Evolutionary conservation across 2,797 vertebrate species (phyloP), one percentile per base, ranked within the genome.

Genomic region (Euthynnus affinis): DNA sequence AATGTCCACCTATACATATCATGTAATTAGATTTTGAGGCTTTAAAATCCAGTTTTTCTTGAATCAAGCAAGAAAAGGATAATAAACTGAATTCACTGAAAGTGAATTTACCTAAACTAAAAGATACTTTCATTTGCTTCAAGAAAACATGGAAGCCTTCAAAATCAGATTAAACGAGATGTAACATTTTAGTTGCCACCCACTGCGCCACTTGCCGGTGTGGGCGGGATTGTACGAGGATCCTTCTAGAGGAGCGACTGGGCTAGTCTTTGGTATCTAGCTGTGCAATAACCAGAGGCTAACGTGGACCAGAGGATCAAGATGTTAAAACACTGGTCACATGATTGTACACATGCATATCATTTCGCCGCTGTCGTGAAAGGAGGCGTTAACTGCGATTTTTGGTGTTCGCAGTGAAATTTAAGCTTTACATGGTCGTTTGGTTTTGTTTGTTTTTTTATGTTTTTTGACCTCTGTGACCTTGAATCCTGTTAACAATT

Each of bases 201-300:
- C 49, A 65, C 7, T 61, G 70, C 64, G 37, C 55, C 58, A 63
- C 68, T 48, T 71, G 80, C 66, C 76, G 67, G 65, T 37, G 32
- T 42, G 48, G 64, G 67, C 79, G 76, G 78, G 87, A 85, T 76
- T 79, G 82, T 85, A 82, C 20, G 15, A 75, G 74, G 68, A 17
- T 74, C 57, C 27, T 67, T 86, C 62, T 60, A 60, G 57, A 87
- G 68, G 62, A 78, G 70, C 51, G 59, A 80, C 83, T 73, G 57
- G 80, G 78, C 64, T 83, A 85, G 76, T 95, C 93, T 95, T 96
- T 96, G 95, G 95, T 95, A 80, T 92, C 76, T 86, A 94, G 93
- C 92, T 93, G 93, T 93, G 92, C 93, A 94, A 91, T 80, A 88
- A 91, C 80, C 81, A 63, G 82, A 87, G 68, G 84, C 73, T 48